Evolutionary conservation across 2,888 invertebrate species (phyloP), one percentile per base, ranked within the genome.

Genomic region (Drosophila limbata): DNA sequence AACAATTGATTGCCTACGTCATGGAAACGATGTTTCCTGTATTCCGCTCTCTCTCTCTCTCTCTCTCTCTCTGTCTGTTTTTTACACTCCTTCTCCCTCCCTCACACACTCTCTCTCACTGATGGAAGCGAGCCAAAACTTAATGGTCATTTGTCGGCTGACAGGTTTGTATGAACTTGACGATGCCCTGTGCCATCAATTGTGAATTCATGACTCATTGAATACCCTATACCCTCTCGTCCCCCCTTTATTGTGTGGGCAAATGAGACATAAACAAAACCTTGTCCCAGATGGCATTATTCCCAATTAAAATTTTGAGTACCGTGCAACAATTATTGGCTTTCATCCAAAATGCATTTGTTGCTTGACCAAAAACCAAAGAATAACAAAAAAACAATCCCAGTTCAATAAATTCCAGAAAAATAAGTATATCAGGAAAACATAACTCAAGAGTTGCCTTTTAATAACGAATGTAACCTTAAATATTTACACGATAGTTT

Each of bases 241-340:
- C 19, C 8, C 40, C 21, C 31, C 45, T 21, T 2, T 13, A 17
- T 33, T 57, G 33, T 45, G 52, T 15, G 59, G 59, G 17, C 40
- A 52, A 45, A 65, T 52, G 47, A 53, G 47, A 51, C 28, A 69
- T 48, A 47, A 56, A 42, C 10, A 66, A 33, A 68, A 42, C 79
- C 79, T 68, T 78, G 79, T 73, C 55, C 79, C 79, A 78, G 40
- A 78, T 78, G 79, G 37, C 75, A 73, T 64, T 53, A 68, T 73
- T 65, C 61, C 53, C 79, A 78, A 57, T 67, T 68, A 50, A 50
- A 77, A 67, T 51, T 50, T 50, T 57, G 57, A 68, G 73, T 63
- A 73, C 68, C 68, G 21, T 42, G 17, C 76, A 74, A 79, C 74
- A 76, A 74, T 76, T 69, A 76, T 79, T 76, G 76, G 76, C 61